A percentile compares a stretch with the other conserved stretches of the same genome.
phyloP scores from a whole-genome alignment of 2,888 invertebrate species.

The Ophion obscuratus region DNA sequence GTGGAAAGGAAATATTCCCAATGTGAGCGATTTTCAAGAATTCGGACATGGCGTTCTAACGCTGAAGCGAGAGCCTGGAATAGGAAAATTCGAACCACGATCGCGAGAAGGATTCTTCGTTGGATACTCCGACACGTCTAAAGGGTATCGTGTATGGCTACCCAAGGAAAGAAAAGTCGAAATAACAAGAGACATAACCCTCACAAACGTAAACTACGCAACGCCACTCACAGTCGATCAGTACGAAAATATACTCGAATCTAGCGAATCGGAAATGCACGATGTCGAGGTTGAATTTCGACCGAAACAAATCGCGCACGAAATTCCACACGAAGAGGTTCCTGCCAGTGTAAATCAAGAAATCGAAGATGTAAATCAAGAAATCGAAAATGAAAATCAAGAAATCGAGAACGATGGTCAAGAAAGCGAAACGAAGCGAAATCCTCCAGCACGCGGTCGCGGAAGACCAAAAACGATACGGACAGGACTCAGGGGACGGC shows the following conservation, averaged over 20 bases:
- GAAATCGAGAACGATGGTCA: too few species aligned
- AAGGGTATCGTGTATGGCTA: conserved; percentile 59
- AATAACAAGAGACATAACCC: conserved; percentile 54
- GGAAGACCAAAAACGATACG: too few species aligned
- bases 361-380: too few species aligned
- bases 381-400: too few species aligned
- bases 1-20: conserved; percentile 37
- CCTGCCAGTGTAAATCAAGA: not conserved
- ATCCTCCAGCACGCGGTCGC: too few species aligned
- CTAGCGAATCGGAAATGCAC: conserved; percentile 22
- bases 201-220: not conserved
- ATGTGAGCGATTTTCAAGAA: conserved; percentile 48
- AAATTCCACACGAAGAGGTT: too few species aligned
- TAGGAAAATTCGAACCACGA: conserved; percentile 58
- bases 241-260: conserved; percentile 30
- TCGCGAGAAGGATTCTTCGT: conserved; percentile 58
- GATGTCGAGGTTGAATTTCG: too few species aligned
- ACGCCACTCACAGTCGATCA: not conserved
- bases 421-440: too few species aligned
- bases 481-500: too few species aligned
- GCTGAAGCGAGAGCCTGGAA: conserved; percentile 30
- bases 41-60: conserved; percentile 38
- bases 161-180: conserved; percentile 51
- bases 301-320: too few species aligned
- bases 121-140: conserved; percentile 58